Evolutionary conservation across 1,140 invertebrate species (phyloP), one percentile per base, ranked within the genome.

Genomic region (Phenacoccus solenopsis): DNA sequence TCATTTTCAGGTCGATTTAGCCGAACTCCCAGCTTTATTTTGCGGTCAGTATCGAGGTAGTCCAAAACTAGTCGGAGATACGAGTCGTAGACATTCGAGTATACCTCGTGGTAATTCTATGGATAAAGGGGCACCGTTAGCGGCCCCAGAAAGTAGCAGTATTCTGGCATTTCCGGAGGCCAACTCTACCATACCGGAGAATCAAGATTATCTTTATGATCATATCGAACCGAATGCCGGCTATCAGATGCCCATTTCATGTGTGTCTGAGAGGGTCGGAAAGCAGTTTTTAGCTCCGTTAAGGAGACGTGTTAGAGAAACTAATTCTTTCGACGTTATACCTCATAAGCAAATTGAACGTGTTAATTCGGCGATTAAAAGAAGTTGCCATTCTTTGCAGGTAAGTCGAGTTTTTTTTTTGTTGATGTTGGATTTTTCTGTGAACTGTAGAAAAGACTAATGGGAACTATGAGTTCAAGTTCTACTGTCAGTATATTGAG

Each of bases 41-140:
- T 91, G 91, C 75, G 89, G 88, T 73, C 82, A 88, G 10, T 88
- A 88, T n/a, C 81, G 88, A 0, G 82, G 85, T 68, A 90, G 88
- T 77, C 90, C 89, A 0, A 87, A 90, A 73, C 75, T 90, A n/a
- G 75, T 79, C 5, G 73, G 79, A 49, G 76, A 49, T 3, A 80
- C 80, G 10, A 83, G 82, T 73, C 76, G 84, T 21, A 78, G 84
- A 20, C 83, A 85, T 69, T 85, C 84, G 0, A 82, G 78, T 73
- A 81, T 84, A 3, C 80, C 82, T 0, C 75, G 80, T n/a, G 72
- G 76, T n/a, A 78, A 79, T 72, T 75, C 77, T 20, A 77, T 78
- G 30, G 79, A 79, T 69, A 32, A 61, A 75, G 72, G 1, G 67
- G 16, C 21, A 69, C 22, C 35, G 74, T 74, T 25, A 71, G 70